A percentile compares a stretch with the other conserved stretches of the same genome.
Conservation (phyloP, 1,140 invertebrate species). For the Patella vulgata region DNA sequence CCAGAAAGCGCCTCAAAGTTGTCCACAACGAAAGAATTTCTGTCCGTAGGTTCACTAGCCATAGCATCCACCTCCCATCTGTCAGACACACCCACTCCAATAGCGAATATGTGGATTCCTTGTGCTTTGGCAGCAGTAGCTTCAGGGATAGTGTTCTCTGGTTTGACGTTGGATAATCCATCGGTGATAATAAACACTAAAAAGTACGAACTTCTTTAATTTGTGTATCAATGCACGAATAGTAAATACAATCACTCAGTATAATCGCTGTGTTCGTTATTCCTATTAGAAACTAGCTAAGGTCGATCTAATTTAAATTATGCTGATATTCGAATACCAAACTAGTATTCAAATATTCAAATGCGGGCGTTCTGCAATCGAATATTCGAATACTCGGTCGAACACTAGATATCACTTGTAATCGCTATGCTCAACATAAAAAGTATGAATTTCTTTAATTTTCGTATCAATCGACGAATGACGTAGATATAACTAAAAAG, state of each 20-base stretch:
- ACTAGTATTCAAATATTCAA: too few relatives aligned
- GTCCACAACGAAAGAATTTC: conserved; percentile 42
- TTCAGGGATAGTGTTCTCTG: conserved; percentile 48
- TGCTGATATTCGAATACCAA: too few relatives aligned
- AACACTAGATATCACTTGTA: too few relatives aligned
- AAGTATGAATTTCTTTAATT: too few relatives aligned
- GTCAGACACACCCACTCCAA: conserved; percentile 52
- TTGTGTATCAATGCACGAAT: too few relatives aligned
- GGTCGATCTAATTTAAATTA: too few relatives aligned
- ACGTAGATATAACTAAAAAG: too few relatives aligned
- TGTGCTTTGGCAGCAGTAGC: conserved; percentile 39
- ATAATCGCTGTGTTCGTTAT: not conserved
- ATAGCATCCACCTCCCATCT: conserved; percentile 45
- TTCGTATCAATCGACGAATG: too few relatives aligned
- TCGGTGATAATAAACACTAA: conserved; percentile 59
- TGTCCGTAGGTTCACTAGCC: conserved; percentile 40
- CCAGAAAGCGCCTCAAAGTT: conserved; percentile 34
- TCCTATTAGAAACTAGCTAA: too few relatives aligned
- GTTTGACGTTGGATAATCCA: conserved; percentile 54
- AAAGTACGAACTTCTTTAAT: conserved; percentile 19
- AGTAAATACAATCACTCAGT: not conserved
- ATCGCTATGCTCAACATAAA: too few relatives aligned
- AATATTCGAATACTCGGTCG: too few relatives aligned
- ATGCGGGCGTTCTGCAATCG: too few relatives aligned
- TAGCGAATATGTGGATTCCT: conserved; percentile 48